Base-by-base conservation (phyloP, 2,888 invertebrate genomes). In the Cryptophagus acutangulus region DNA sequence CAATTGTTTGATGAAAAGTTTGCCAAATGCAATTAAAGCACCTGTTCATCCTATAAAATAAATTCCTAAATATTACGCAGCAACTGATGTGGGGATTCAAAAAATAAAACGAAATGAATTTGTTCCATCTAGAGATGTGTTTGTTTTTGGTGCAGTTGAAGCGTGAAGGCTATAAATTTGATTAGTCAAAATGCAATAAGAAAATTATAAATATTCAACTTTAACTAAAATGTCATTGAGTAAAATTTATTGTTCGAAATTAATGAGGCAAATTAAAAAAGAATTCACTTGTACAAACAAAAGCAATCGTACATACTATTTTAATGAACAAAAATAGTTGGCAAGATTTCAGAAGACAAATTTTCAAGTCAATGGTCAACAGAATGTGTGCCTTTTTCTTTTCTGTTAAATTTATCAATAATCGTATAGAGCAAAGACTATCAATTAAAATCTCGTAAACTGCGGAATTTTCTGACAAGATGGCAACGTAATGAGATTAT, bases 251-350 rank as follows among this genome's bases (percentile, higher is more conserved):
- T 38, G 45, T 46, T 17, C 29, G 45, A 52, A 57, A 54, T 55
- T 54, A 57, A 58, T 55, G 55, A 55, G 55, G 37, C 51, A 49
- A 45, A 50, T 53, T 53, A 51, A 44, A 55, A 54, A 52, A 47
- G 55, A 52, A 31, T 31, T 31, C 16, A 8, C 46, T 48, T 44
- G 41, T 46, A 35, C 43, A 41, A 54, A 54, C 53, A 49, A 51
- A 54, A 57, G 54, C 54, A 55, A 57, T 57, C 52, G 44, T 41
- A 46, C 35, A 35, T 54, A 53, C 51, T 46, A 57, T 58, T 58
- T 58, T 58, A 58, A 58, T 57, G 56, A 58, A 56, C 52, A 53
- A 54, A n/a, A 58, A 58, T 57, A 57, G 51, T 48, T 58, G 56
- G 58, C 58, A 6, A 3, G 12, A n/a, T n/a, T 3, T 3, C 4